These are phyloP conservation scores for Irena cyanogastra DNA, from an alignment of 2,113 vertebrate genomes.

Conservation along the genomic window DNA sequence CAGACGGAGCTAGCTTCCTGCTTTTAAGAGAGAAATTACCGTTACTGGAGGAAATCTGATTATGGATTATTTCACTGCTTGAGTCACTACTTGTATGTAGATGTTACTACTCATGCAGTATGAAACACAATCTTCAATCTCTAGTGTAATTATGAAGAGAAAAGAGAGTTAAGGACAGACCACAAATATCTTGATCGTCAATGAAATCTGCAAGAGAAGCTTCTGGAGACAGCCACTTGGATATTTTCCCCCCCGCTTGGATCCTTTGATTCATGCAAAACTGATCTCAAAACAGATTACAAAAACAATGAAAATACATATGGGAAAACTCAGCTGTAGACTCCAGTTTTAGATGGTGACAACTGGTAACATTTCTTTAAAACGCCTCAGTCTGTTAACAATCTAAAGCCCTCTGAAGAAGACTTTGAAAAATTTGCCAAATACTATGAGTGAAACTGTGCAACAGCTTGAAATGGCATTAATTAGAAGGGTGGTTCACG, in stretches of 20 bases:
- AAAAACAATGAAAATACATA: constrained; percentile 39
- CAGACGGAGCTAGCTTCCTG: not conserved
- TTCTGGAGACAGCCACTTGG: constrained; percentile 2
- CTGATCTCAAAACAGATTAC: constrained; percentile 27
- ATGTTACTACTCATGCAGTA: not conserved
- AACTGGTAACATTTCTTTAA: not conserved
- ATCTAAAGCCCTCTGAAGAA: not conserved
- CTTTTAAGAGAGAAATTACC: not conserved
- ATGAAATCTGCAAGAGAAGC: constrained; percentile 31
- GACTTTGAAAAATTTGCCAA: not conserved
- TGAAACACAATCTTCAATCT: not conserved
- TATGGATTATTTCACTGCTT: not conserved
- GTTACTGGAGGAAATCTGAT: not conserved
- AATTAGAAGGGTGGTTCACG: not conserved
- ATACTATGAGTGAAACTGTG: not conserved
- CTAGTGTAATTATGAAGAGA: not conserved
- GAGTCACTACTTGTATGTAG: not conserved
- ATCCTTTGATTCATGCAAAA: not conserved
- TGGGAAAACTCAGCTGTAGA: constrained; percentile 5
- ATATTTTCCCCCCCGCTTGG: not conserved
- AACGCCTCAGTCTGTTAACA: not conserved
- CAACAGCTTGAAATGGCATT: not conserved
- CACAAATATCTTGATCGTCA: constrained; percentile 26
- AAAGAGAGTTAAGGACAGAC: constrained; percentile 36
- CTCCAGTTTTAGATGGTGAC: not conserved